A percentile compares a stretch with the other conserved stretches of the same genome.
Evolutionary conservation across 2,888 invertebrate species (phyloP).

Genomic region (Hirudinaria manillensis): DNA sequence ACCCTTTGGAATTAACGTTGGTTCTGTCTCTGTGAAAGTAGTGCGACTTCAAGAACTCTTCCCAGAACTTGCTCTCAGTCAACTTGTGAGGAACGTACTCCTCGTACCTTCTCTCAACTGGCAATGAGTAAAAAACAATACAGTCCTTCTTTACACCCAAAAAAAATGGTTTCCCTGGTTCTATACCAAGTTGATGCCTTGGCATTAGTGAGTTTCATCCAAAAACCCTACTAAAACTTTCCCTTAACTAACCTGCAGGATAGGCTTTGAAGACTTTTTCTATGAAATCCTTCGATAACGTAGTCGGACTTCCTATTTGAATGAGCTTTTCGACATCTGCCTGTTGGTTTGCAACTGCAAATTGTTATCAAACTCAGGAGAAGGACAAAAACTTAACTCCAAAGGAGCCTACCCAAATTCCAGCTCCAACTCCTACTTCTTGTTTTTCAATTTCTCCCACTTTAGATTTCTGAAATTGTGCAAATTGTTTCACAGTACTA

Average conservation of each 20-base stretch:
- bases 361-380: too few species aligned
- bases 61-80: conserved; percentile 96
- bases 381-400: conserved; percentile 19
- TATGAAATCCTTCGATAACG: conserved; percentile 91
- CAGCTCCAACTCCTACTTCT: conserved; percentile 51
- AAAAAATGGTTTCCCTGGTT: too few species aligned
- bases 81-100: conserved; percentile 92
- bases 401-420: conserved; percentile 46
- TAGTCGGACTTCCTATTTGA: conserved; percentile 90
- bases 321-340: conserved; percentile 91
- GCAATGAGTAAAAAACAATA: not conserved
- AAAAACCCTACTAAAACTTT: too few species aligned
- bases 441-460: conserved; percentile 39
- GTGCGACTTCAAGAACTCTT: conserved; percentile 97
- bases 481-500: not conserved
- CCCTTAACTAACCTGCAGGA: conserved; percentile 65
- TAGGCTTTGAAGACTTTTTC: conserved; percentile 98
- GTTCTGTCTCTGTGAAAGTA: conserved; percentile 73
- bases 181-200: not conserved
- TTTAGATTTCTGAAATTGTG: conserved; percentile 23
- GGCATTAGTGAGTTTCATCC: not conserved
- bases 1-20: conserved; percentile 63
- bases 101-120: conserved; percentile 85
- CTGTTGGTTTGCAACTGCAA: conserved; percentile 38
- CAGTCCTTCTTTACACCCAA: not conserved